phyloP scores from a whole-genome alignment of 2,797 vertebrate genomes.

The Psittacula echo region DNA sequence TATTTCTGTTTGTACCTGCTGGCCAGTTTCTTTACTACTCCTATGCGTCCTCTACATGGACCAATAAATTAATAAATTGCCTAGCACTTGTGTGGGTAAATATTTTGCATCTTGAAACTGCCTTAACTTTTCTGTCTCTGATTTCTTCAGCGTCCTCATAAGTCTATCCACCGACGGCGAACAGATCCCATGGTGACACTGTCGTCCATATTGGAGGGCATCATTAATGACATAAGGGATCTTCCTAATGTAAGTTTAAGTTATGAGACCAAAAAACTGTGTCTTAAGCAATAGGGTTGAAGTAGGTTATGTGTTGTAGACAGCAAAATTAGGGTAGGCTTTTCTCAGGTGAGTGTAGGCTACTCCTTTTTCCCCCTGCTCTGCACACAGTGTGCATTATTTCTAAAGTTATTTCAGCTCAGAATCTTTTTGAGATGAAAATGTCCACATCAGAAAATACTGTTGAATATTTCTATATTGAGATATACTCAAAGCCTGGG shows the following conservation, averaged over 20 bases:
- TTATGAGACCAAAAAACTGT: background rate
- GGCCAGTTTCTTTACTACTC: background rate
- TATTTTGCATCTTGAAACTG: background rate
- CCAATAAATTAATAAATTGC: background rate
- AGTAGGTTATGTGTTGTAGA: background rate
- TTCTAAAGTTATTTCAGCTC: background rate
- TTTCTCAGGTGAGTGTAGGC: background rate
- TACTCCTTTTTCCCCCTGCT: too few species aligned
- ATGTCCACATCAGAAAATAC: background rate
- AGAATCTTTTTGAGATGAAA: background rate
- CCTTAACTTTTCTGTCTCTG: slow-evolving; percentile 4
- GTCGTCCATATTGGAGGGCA: slow-evolving; percentile 95
- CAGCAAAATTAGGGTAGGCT: background rate
- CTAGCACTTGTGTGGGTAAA: background rate
- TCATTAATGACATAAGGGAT: slow-evolving; percentile 98
- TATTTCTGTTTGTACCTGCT: background rate
- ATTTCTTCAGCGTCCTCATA: slow-evolving; percentile 90
- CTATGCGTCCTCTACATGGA: background rate
- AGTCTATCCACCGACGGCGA: slow-evolving; percentile 95
- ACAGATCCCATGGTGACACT: slow-evolving; percentile 98
- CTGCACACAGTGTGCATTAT: background rate
- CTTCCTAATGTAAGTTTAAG: slow-evolving; percentile 88
- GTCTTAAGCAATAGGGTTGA: background rate
- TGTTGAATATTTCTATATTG: background rate
- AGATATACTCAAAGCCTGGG: background rate